Evolutionary conservation across 2,113 vertebrate species (phyloP), one percentile per base, ranked within the genome.

Genomic region (Hirundichthys speculiger): DNA sequence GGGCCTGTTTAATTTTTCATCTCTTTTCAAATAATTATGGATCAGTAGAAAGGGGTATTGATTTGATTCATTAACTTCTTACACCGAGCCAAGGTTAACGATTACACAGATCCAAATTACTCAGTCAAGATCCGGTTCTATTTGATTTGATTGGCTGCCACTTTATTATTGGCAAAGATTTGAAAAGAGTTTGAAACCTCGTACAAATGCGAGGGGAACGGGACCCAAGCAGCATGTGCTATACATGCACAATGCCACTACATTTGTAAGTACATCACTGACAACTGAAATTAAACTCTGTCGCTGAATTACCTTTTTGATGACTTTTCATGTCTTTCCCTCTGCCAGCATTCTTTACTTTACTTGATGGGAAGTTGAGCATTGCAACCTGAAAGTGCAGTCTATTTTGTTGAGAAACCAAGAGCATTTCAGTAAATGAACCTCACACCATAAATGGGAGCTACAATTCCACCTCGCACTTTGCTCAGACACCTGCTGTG

Each of bases 21-120:
- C 95, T 97, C 94, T 96, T 93, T 96, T 96, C 95, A 95, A 96
- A 97, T 98, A 97, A 97, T 96, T 96, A 96, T 96, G 95, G 95
- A 98, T 96, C 95, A 97, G 94, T 93, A 93, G 94, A 96, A 92
- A 95, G 93, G 91, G 88, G 94, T 98, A 99, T 96, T 96, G 96
- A 96, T 97, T 96, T 96, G 93, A 96, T 95, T 98, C 95, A 96
- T 98, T 98, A 97, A 94, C 93, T 89, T 93, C 94, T 91, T 92
- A 92, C 93, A 90, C 92, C 90, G 92, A 94, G 94, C 92, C 94
- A 97, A 98, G 95, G 96, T 97, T 97, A 98, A 98, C 95, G 92
- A 96, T 96, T 95, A 95, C 92, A 94, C 93, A 94, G 90, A 95
- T 96, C 94, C 95, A 95, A 96, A 96, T 97, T 96, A 96, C 84